These are phyloP conservation scores for Paratrypauchen microcephalus DNA, from an alignment of 2,797 vertebrate species.

Conservation along the genomic window DNA sequence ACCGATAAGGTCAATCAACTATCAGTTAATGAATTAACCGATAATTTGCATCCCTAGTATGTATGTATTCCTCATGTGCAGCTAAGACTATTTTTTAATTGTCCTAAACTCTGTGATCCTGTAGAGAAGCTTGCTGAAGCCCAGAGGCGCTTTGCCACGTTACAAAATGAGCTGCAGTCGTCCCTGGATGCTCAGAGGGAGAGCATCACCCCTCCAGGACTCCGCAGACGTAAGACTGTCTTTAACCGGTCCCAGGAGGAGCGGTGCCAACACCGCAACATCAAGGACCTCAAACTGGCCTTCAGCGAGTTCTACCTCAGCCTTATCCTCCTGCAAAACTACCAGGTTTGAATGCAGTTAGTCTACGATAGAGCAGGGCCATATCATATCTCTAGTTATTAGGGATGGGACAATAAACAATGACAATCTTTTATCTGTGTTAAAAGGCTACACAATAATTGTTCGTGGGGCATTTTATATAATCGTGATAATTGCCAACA, in stretches of 20 bases:
- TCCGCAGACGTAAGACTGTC: conserved; percentile 87
- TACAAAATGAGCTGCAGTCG: conserved; percentile 95
- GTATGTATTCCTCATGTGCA: not conserved
- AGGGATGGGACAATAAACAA: too few species aligned
- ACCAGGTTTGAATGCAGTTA: conserved; percentile 78
- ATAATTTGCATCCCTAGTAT: too few species aligned
- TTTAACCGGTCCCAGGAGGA: conserved; percentile 94
- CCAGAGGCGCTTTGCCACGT: conserved; percentile 90
- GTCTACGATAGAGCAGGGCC: not conserved
- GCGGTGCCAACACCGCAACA: conserved; percentile 92
- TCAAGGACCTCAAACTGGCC: conserved; percentile 93
- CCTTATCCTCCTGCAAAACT: conserved; percentile 93
- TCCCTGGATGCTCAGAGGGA: conserved; percentile 93
- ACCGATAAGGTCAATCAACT: too few species aligned
- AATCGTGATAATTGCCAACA: too few species aligned
- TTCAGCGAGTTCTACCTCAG: conserved; percentile 98
- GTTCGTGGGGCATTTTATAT: too few species aligned
- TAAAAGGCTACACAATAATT: too few species aligned
- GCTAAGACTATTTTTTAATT: not conserved
- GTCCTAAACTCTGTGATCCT: not conserved
- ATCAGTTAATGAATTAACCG: too few species aligned
- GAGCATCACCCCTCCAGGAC: conserved; percentile 79
- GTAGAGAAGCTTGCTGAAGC: conserved; percentile 96
- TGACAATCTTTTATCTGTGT: too few species aligned
- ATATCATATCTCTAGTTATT: too few species aligned